A percentile compares a stretch with the other conserved stretches of the same genome.
Evolutionary conservation across 2,113 vertebrate genomes (phyloP).

Genomic region (Phocoena sinus): DNA sequence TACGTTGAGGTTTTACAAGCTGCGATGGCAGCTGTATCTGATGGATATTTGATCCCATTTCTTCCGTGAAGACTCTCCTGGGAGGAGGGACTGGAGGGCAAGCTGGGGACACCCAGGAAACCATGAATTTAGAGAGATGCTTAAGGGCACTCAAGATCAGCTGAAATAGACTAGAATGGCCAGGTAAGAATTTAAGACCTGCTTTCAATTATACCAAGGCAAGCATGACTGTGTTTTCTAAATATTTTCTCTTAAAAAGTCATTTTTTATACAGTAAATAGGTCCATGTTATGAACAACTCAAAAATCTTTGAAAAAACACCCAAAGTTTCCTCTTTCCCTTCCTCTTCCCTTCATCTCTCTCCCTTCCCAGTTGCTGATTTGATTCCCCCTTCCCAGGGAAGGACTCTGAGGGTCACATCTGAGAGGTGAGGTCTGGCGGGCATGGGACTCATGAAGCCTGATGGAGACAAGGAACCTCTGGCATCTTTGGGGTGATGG

Average conservation of each 20-base stretch:
- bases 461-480: background rate
- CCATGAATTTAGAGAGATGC: background rate
- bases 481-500: accelerated
- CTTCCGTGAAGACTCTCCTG: background rate
- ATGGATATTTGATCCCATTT: background rate
- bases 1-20: background rate
- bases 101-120: background rate
- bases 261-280: background rate
- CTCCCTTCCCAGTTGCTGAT: background rate
- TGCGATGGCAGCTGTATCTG: background rate
- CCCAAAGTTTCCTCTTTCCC: background rate
- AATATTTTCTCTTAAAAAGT: background rate
- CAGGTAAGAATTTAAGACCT: background rate
- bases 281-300: background rate
- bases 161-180: background rate
- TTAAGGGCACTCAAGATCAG: background rate
- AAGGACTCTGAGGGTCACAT: background rate
- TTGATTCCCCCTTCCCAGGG: background rate
- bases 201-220: background rate
- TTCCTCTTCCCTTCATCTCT: background rate
- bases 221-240: background rate
- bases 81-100: background rate
- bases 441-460: background rate
- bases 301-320: background rate
- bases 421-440: background rate